Evolutionary conservation across 2,113 vertebrate species (phyloP).

Genomic region (Thalassoma bifasciatum): DNA sequence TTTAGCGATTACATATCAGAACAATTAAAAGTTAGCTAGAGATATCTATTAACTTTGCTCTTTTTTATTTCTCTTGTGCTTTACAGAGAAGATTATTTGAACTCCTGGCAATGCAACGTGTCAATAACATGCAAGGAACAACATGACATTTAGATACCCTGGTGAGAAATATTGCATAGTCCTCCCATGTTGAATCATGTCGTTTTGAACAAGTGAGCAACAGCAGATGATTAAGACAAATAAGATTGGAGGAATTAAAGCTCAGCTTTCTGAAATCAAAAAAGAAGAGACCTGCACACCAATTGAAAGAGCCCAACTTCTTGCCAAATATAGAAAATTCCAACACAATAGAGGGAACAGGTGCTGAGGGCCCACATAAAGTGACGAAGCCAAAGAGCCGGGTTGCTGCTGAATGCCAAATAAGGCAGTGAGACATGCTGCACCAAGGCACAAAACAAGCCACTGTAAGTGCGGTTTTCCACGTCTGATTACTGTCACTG

Average conservation of each 20-base stretch:
- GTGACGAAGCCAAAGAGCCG: slow-evolving; percentile 69
- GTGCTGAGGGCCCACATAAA: slow-evolving; percentile 81
- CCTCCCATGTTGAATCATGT: slow-evolving; percentile 68
- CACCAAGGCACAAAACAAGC: slow-evolving; percentile 70
- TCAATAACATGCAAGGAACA: slow-evolving; percentile 71
- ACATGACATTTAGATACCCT: slow-evolving; percentile 74
- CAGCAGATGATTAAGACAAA: slow-evolving; percentile 29
- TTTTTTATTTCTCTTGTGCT: slow-evolving; percentile 72
- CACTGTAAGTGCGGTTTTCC: slow-evolving; percentile 59
- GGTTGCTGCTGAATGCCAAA: slow-evolving; percentile 80
- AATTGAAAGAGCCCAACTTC: slow-evolving; percentile 74
- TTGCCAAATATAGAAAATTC: slow-evolving; percentile 88
- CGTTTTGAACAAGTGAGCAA: slow-evolving; percentile 53
- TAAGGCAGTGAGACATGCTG: slow-evolving; percentile 78
- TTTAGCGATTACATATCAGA: slow-evolving; percentile 83
- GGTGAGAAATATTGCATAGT: slow-evolving; percentile 66
- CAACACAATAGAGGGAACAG: slow-evolving; percentile 84
- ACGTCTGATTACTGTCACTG: slow-evolving; percentile 46
- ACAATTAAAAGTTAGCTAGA: slow-evolving; percentile 81
- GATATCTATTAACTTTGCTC: slow-evolving; percentile 82
- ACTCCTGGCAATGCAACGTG: slow-evolving; percentile 59
- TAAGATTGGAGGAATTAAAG: slow-evolving; percentile 18
- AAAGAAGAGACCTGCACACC: slow-evolving; percentile 70
- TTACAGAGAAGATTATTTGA: slow-evolving; percentile 64
- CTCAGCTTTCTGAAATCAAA: slow-evolving; percentile 45